Percentiles rank a stretch among this genome's conserved stretches.
phyloP scores from a whole-genome alignment of 2,113 vertebrate species.

The Arothron firmamentum region DNA sequence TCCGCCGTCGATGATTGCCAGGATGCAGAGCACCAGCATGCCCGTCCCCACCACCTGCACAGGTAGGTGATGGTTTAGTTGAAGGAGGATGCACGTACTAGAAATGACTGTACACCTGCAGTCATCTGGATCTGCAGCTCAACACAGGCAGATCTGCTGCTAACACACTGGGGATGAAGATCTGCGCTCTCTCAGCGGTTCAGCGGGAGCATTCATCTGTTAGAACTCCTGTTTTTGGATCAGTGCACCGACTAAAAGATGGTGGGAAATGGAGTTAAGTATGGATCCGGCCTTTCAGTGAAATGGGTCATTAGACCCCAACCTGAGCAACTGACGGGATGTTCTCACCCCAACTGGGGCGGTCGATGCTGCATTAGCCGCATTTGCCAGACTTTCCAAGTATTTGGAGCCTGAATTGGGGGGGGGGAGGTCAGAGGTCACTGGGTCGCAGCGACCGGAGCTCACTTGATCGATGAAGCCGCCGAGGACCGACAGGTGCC shows the following conservation, averaged over 20 bases:
- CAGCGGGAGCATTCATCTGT: neutral
- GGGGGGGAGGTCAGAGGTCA: conserved; percentile 6
- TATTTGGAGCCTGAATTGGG: conserved; percentile 33
- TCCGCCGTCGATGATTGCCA: conserved; percentile 85
- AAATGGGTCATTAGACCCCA: conserved; percentile 61
- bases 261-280: conserved; percentile 33
- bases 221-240: conserved; percentile 30
- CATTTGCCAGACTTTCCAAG: conserved; percentile 36
- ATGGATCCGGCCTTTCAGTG: conserved; percentile 43
- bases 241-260: conserved; percentile 18
- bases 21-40: conserved; percentile 82
- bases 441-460: conserved; percentile 20
- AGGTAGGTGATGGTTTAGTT: neutral
- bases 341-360: conserved; percentile 54
- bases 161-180: neutral
- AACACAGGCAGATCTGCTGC: neutral
- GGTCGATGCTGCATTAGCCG: conserved; percentile 67
- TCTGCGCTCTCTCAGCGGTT: conserved; percentile 6
- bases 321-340: conserved; percentile 37
- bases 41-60: conserved; percentile 85
- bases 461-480: conserved; percentile 93
- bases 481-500: conserved; percentile 82
- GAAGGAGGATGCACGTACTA: no score
- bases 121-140: no score
- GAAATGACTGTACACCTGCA: no score